A percentile compares a stretch with the other conserved stretches of the same genome.
phyloP scores from a whole-genome alignment of 1,140 invertebrate species.

The Drosophila burlai region DNA sequence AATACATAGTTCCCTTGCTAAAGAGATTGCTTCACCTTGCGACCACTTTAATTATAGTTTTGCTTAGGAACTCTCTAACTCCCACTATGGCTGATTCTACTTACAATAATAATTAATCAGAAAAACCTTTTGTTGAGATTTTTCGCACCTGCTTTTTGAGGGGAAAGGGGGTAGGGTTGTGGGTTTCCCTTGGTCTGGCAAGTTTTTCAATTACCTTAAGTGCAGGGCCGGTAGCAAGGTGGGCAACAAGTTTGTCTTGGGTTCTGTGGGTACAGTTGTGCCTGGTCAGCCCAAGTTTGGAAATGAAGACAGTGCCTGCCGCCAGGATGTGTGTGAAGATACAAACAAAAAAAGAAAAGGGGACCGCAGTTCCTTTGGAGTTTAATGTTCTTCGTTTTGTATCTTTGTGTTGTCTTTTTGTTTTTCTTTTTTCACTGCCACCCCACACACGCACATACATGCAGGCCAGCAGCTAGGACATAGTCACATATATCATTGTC shows the following conservation, averaged over 20 bases:
- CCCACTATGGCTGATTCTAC: neutral
- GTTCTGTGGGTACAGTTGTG: slow-evolving; percentile 67
- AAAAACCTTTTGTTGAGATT: slow-evolving; percentile 25
- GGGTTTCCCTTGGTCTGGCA: slow-evolving; percentile 6
- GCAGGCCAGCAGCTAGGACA: slow-evolving; percentile 48
- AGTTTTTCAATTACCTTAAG: slow-evolving; percentile 78
- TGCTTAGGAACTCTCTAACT: neutral
- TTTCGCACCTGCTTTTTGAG: slow-evolving; percentile 33
- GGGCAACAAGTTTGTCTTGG: slow-evolving; percentile 60
- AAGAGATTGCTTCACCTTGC: slow-evolving; percentile 8
- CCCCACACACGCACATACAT: slow-evolving; percentile 25
- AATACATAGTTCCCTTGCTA: no score
- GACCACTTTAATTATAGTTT: slow-evolving; percentile 53
- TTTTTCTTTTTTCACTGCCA: slow-evolving; percentile 40
- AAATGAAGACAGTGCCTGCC: slow-evolving; percentile 10
- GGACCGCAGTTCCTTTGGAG: slow-evolving; percentile 67
- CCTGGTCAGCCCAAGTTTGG: slow-evolving; percentile 48
- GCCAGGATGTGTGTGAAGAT: slow-evolving; percentile 2
- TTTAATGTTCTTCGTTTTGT: slow-evolving; percentile 72
- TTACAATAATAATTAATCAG: slow-evolving; percentile 42
- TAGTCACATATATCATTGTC: slow-evolving; percentile 82
- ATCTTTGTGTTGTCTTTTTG: slow-evolving; percentile 53
- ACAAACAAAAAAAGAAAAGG: slow-evolving; percentile 22
- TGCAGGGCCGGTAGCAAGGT: slow-evolving; percentile 20
- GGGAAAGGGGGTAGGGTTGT: neutral